A percentile compares a stretch with the other conserved stretches of the same genome.
Conservation (phyloP, 2,113 vertebrate species). For the Brachyhypopomus occidentalis region DNA sequence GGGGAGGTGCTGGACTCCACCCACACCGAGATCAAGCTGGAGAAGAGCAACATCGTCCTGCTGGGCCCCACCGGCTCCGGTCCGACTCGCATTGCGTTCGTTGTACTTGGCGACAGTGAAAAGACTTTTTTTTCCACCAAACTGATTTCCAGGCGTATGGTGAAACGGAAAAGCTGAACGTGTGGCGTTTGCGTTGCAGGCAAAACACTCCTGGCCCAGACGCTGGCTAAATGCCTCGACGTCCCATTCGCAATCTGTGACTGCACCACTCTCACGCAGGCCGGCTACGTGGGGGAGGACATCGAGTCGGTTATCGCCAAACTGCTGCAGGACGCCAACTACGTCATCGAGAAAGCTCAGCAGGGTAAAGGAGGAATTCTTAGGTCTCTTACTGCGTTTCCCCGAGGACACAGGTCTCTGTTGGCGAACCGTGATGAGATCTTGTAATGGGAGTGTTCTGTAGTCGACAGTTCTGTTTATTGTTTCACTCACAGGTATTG, state of each 20-base stretch:
- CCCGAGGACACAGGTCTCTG: neutral
- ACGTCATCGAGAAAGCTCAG: slow-evolving; percentile 87
- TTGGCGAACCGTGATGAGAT: no score
- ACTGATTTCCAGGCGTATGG: neutral
- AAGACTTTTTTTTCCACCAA: neutral
- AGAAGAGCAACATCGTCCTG: slow-evolving; percentile 91
- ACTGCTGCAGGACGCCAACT: slow-evolving; percentile 88
- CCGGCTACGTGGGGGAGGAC: slow-evolving; percentile 89
- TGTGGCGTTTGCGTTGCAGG: slow-evolving; percentile 65
- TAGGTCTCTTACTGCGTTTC: neutral
- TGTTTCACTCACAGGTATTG: slow-evolving; percentile 76
- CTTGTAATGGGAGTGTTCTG: neutral
- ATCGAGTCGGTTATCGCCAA: slow-evolving; percentile 91
- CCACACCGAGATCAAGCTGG: slow-evolving; percentile 85
- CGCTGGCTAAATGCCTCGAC: slow-evolving; percentile 87
- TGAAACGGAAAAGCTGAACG: neutral
- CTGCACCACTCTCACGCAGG: slow-evolving; percentile 88
- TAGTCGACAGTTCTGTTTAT: neutral
- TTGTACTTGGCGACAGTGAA: neutral
- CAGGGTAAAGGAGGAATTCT: slow-evolving; percentile 74
- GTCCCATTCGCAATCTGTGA: slow-evolving; percentile 93
- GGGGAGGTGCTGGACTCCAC: slow-evolving; percentile 84
- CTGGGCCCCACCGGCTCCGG: slow-evolving; percentile 91
- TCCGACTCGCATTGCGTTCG: slow-evolving; percentile 57
- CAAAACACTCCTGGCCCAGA: slow-evolving; percentile 90